These are phyloP conservation scores for Nasonia oneida DNA, from an alignment of 2,888 invertebrate species.

Conservation along the genomic window DNA sequence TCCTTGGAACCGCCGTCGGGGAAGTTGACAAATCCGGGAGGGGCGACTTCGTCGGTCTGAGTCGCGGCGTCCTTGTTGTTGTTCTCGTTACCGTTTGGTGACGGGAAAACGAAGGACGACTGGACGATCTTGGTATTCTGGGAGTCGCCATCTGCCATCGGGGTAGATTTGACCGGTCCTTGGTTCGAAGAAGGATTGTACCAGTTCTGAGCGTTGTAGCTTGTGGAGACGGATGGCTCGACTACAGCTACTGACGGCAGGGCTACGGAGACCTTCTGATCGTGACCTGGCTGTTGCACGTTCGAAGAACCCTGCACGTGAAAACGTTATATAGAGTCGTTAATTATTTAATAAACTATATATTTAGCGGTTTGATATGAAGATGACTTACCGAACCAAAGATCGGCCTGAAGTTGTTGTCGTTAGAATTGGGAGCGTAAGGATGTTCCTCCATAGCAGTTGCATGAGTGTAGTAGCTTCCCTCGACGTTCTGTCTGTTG, in stretches of 20 bases:
- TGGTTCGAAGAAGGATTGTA: conserved; percentile 59
- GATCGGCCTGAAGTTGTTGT: conserved; percentile 68
- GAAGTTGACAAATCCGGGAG: conserved; percentile 39
- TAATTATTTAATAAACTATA: neutral
- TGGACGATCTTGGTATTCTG: conserved; percentile 33
- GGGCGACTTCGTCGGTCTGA: neutral
- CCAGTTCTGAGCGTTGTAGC: conserved; percentile 68
- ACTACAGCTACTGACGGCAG: conserved; percentile 68
- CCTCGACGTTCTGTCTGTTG: conserved; percentile 83
- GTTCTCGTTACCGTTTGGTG: conserved; percentile 21
- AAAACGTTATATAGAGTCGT: neutral
- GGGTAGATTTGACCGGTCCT: conserved; percentile 15
- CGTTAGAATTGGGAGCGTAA: conserved; percentile 70
- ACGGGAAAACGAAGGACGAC: conserved; percentile 63
- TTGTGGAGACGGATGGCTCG: conserved; percentile 57
- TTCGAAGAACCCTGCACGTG: conserved; percentile 40
- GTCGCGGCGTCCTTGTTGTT: conserved; percentile 29
- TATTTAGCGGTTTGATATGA: neutral
- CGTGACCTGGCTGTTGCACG: conserved; percentile 61
- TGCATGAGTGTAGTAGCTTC: conserved; percentile 78
- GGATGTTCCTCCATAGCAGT: conserved; percentile 80
- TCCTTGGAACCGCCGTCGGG: conserved; percentile 41
- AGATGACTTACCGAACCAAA: conserved; percentile 69
- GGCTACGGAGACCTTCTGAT: conserved; percentile 67
- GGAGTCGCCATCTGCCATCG: neutral